Evolutionary conservation across 2,113 vertebrate genomes (phyloP).

Genomic region (Oncorhynchus keta): DNA sequence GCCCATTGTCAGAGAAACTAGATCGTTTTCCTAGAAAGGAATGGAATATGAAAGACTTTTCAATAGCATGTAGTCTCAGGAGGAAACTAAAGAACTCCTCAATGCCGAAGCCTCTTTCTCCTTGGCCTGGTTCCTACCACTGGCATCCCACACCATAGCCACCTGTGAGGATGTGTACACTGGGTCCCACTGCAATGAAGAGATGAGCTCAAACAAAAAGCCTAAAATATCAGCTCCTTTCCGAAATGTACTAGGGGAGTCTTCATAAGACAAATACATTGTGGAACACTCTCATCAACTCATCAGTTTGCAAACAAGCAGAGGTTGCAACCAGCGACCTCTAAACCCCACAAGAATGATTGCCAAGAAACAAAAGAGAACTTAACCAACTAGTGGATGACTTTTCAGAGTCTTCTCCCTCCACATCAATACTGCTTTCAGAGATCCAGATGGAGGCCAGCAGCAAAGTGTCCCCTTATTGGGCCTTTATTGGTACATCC

Average conservation of each 20-base stretch:
- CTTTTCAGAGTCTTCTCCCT: neutral
- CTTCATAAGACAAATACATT: neutral
- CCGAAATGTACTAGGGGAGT: no score
- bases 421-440: conserved; percentile 29
- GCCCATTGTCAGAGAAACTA: conserved; percentile 25
- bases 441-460: conserved; percentile 48
- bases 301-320: neutral
- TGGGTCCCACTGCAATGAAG: conserved; percentile 38
- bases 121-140: conserved; percentile 49
- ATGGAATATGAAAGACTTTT: conserved; percentile 53
- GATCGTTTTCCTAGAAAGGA: conserved; percentile 44
- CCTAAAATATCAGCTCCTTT: conserved; percentile 17
- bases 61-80: conserved; percentile 23
- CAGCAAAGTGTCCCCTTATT: conserved; percentile 48
- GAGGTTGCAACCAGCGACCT: neutral
- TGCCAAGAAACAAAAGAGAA: conserved; percentile 1
- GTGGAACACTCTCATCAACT: neutral
- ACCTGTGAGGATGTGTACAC: conserved; percentile 28
- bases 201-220: conserved; percentile 38
- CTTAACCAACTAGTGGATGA: conserved; percentile 13
- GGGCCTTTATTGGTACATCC: conserved; percentile 50
- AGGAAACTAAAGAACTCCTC: conserved; percentile 26
- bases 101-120: conserved; percentile 43
- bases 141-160: conserved; percentile 48
- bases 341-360: conserved; percentile 8